Percentiles rank a stretch among this genome's conserved stretches.
Evolutionary conservation across 2,113 vertebrate species (phyloP).

Genomic region (Pionites leucogaster): DNA sequence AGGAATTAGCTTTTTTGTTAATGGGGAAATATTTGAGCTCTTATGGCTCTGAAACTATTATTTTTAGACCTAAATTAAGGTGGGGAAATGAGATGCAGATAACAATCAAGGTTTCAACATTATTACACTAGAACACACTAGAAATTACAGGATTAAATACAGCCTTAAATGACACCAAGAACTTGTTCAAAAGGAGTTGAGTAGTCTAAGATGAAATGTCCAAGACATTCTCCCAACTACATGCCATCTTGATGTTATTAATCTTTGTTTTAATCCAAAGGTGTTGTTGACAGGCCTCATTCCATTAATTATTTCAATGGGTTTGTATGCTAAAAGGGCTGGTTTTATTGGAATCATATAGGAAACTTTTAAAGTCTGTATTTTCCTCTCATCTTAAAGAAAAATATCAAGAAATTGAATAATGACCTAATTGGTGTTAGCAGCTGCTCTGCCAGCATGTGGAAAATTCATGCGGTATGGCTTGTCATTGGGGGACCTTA

Average conservation of each 20-base stretch:
- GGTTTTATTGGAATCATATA: background rate
- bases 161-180: background rate
- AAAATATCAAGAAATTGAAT: conserved; percentile 20
- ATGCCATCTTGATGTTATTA: background rate
- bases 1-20: conserved; percentile 54
- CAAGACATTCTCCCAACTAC: background rate
- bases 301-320: background rate
- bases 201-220: background rate
- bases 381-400: background rate
- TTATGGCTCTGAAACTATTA: conserved; percentile 44
- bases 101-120: conserved; percentile 19
- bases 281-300: background rate
- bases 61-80: conserved; percentile 61
- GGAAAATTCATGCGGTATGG: background rate
- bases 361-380: background rate
- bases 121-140: background rate
- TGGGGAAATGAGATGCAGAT: conserved; percentile 46
- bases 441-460: conserved; percentile 32
- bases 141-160: conserved; percentile 14
- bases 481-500: background rate
- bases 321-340: background rate
- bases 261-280: background rate
- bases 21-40: conserved; percentile 42
- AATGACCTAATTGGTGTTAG: conserved; percentile 26
- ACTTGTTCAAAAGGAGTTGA: background rate